A percentile compares a stretch with the other conserved stretches of the same genome.
These are phyloP conservation scores for Toxotes jaculatrix DNA, from an alignment of 2,113 vertebrate genomes.

Conservation along the genomic window DNA sequence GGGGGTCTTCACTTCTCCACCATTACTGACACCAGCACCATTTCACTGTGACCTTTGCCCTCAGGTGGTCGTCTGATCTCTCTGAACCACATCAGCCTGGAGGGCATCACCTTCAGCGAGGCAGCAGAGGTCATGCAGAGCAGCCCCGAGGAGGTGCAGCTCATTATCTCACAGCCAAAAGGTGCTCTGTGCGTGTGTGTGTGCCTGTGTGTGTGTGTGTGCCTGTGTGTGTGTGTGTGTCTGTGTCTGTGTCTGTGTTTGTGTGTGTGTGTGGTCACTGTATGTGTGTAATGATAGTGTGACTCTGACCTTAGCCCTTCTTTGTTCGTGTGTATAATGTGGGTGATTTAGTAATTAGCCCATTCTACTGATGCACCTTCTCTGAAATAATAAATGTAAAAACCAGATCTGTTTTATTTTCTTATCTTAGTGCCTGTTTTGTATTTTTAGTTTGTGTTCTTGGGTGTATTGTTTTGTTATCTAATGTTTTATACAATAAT, in stretches of 20 bases:
- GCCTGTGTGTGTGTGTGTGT: constrained; percentile 21
- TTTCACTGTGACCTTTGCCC: constrained; percentile 65
- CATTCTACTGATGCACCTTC: neutral
- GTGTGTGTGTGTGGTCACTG: constrained; percentile 24
- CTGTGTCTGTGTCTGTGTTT: constrained; percentile 25
- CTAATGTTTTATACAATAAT: too few species aligned
- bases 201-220: constrained; percentile 23
- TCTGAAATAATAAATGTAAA: neutral
- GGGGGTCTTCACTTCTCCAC: neutral
- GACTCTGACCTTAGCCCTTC: constrained; percentile 13
- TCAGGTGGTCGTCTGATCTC: constrained; percentile 91
- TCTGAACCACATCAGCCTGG: constrained; percentile 91
- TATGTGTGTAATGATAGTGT: constrained; percentile 16
- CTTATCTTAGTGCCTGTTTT: too few species aligned
- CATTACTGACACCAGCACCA: constrained; percentile 23
- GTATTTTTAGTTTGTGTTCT: too few species aligned
- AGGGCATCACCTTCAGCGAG: constrained; percentile 89
- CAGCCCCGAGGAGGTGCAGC: constrained; percentile 88
- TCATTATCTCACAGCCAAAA: constrained; percentile 92
- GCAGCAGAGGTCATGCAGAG: constrained; percentile 91
- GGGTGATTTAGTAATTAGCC: neutral
- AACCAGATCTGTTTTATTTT: neutral
- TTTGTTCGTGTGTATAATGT: constrained; percentile 10
- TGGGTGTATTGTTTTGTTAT: too few species aligned
- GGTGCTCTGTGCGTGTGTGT: constrained; percentile 75